Percentiles rank a stretch among this genome's conserved stretches.
Evolutionary conservation across 2,888 invertebrate genomes (phyloP).

Genomic region (Pachliopta kotzebuea): DNA sequence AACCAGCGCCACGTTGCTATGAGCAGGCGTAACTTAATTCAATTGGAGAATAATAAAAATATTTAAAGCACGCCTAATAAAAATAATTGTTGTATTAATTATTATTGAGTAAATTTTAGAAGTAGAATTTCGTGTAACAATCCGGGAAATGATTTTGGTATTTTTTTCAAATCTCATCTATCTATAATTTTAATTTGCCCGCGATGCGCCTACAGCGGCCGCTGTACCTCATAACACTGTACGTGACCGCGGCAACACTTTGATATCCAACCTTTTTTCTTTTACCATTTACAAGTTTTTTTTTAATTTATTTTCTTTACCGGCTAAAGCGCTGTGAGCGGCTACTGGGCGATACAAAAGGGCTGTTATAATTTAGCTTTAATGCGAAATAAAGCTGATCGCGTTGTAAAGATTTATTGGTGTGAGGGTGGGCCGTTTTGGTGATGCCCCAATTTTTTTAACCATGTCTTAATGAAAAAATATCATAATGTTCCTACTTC

Average conservation of each 20-base stretch:
- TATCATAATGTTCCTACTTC: neutral
- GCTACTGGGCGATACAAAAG: slow-evolving; percentile 75
- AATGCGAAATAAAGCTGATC: slow-evolving; percentile 76
- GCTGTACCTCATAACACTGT: slow-evolving; percentile 74
- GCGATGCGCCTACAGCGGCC: slow-evolving; percentile 54
- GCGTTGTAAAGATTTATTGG: slow-evolving; percentile 67
- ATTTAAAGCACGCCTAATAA: too few relatives aligned
- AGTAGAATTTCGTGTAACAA: slow-evolving; percentile 32
- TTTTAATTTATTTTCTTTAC: slow-evolving; percentile 71
- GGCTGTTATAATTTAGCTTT: slow-evolving; percentile 76
- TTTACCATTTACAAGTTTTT: slow-evolving; percentile 58
- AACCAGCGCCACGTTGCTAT: too few relatives aligned
- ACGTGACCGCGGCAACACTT: slow-evolving; percentile 76
- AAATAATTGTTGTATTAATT: too few relatives aligned
- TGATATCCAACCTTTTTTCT: slow-evolving; percentile 67
- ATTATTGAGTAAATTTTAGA: too few relatives aligned
- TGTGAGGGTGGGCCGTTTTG: slow-evolving; percentile 42
- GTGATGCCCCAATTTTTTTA: slow-evolving; percentile 23
- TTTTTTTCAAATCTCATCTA: slow-evolving; percentile 45
- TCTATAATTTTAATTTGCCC: slow-evolving; percentile 61
- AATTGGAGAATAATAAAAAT: too few relatives aligned
- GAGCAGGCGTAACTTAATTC: too few relatives aligned
- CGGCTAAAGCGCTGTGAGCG: slow-evolving; percentile 76
- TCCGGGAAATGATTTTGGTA: slow-evolving; percentile 42
- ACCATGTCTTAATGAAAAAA: neutral